Conservation (phyloP, 1,140 invertebrate genomes). For the Pseudobourletiella spinata region DNA sequence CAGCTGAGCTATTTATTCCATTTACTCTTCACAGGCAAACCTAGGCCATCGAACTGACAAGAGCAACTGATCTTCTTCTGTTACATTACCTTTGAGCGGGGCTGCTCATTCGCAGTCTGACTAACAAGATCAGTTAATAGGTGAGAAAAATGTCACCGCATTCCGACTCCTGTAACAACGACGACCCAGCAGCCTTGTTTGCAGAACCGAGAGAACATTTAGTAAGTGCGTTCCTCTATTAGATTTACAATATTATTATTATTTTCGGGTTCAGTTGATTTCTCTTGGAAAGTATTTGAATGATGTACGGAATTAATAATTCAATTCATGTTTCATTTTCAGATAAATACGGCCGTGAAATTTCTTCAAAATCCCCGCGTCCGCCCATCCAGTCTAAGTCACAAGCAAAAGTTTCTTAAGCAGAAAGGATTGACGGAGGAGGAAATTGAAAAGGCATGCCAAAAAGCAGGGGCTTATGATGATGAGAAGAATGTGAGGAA, state of each 20-base stretch:
- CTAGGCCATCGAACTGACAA: too few species aligned
- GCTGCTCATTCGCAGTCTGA: not conserved
- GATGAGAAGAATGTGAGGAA: slow-evolving; percentile 1
- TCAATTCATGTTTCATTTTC: slow-evolving; percentile 33
- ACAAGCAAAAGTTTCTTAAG: slow-evolving; percentile 68
- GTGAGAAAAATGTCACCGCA: slow-evolving; percentile 3
- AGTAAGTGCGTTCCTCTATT: too few species aligned
- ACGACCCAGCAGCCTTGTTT: not conserved
- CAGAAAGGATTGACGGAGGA: slow-evolving; percentile 68
- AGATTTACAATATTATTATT: not conserved
- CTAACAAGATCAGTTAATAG: not conserved
- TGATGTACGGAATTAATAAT: not conserved
- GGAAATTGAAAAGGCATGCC: slow-evolving; percentile 65
- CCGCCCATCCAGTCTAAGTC: slow-evolving; percentile 55
- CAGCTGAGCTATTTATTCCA: too few species aligned
- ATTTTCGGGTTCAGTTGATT: not conserved
- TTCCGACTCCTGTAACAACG: not conserved
- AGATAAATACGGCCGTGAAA: slow-evolving; percentile 75
- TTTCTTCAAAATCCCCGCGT: slow-evolving; percentile 79
- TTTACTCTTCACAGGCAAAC: too few species aligned
- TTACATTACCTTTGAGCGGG: not conserved
- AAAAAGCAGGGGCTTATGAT: slow-evolving; percentile 45
- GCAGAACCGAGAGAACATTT: slow-evolving; percentile 20
- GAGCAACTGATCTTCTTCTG: too few species aligned
- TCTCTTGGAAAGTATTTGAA: not conserved